Conservation (phyloP, 1,140 invertebrate species). For the Caenorhabditis remanei region DNA sequence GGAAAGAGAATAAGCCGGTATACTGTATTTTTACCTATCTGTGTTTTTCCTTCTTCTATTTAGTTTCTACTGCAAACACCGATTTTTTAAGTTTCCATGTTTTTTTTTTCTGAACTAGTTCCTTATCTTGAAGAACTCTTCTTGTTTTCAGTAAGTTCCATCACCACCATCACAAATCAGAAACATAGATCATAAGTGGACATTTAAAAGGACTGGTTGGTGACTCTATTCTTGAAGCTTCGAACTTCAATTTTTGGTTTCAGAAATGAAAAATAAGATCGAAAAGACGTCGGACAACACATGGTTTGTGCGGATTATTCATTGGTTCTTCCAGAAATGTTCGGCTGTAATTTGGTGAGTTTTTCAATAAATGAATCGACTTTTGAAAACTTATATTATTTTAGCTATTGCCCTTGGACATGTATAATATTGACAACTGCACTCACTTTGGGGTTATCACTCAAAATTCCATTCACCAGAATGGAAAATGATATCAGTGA, state of each 20-base stretch:
- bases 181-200: background rate
- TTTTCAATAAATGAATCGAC: background rate
- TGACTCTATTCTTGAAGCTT: background rate
- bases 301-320: constrained; percentile 55
- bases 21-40: too few relatives aligned
- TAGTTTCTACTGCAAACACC: background rate
- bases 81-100: background rate
- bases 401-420: constrained; percentile 61
- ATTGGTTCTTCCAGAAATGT: constrained; percentile 50
- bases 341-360: constrained; percentile 14
- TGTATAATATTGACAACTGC: constrained; percentile 59
- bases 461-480: constrained; percentile 67
- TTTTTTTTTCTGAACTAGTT: background rate
- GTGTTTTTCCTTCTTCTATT: too few relatives aligned
- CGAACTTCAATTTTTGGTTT: background rate
- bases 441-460: constrained; percentile 45
- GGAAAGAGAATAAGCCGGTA: too few relatives aligned
- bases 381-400: background rate
- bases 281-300: constrained; percentile 35
- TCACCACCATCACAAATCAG: constrained; percentile 13
- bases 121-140: background rate
- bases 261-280: constrained; percentile 4
- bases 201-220: background rate
- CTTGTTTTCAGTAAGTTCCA: background rate
- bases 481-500: constrained; percentile 76